These are phyloP conservation scores for Drosophila dunni DNA, from an alignment of 1,140 invertebrate genomes.

Conservation along the genomic window DNA sequence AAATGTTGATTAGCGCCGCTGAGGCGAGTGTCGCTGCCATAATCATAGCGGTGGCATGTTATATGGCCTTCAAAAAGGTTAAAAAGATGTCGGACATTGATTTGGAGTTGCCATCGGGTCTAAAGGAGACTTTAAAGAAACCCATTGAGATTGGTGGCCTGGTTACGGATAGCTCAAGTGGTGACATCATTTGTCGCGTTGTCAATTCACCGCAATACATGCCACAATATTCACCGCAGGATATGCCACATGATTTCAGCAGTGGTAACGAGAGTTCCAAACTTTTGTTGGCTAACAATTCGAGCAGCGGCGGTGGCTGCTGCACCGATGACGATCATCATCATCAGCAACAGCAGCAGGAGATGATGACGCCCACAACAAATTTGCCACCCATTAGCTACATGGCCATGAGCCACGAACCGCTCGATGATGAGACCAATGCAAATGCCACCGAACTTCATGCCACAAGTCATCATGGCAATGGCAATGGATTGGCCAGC, in stretches of 20 bases:
- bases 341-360: background rate
- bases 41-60: conserved; percentile 31
- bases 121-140: conserved; percentile 62
- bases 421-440: conserved; percentile 43
- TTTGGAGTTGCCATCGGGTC: conserved; percentile 58
- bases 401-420: conserved; percentile 49
- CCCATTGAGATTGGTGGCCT: conserved; percentile 36
- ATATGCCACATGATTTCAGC: conserved; percentile 63
- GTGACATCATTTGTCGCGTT: conserved; percentile 25
- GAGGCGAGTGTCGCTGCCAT: conserved; percentile 45
- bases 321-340: conserved; percentile 43
- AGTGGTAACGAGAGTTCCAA: conserved; percentile 72
- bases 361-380: background rate
- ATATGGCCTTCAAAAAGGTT: conserved; percentile 51
- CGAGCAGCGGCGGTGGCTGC: conserved; percentile 36
- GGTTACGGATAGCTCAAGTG: background rate
- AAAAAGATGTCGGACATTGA: conserved; percentile 69
- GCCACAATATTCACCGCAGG: conserved; percentile 41
- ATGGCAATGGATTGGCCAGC: background rate
- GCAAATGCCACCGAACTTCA: conserved; percentile 25
- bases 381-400: conserved; percentile 46
- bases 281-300: conserved; percentile 55
- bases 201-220: conserved; percentile 39
- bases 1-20: conserved; percentile 44
- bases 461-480: background rate